Evolutionary conservation across 1,140 invertebrate genomes (phyloP).

Genomic region (Lepidurus arcticus): DNA sequence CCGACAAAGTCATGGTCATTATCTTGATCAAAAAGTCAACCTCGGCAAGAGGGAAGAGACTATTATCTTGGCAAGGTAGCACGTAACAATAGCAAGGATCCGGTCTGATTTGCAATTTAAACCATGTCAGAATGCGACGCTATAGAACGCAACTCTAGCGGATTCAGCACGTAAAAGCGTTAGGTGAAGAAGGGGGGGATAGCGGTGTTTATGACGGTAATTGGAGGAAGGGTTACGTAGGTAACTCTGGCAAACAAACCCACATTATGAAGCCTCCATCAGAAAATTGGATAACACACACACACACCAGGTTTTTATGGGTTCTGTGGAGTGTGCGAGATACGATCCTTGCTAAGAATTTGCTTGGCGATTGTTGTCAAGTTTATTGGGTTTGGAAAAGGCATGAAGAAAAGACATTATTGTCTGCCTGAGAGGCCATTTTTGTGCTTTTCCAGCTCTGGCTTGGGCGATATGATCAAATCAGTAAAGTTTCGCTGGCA

Average conservation of each 20-base stretch:
- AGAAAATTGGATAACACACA: background rate
- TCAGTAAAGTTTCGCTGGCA: conserved; percentile 18
- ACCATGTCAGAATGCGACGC: background rate
- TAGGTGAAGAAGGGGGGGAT: background rate
- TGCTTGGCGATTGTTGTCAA: conserved; percentile 13
- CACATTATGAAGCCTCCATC: background rate
- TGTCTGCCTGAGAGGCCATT: conserved; percentile 8
- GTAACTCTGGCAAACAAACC: background rate
- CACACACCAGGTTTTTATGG: background rate
- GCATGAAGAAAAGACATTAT: background rate
- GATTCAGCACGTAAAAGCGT: no score
- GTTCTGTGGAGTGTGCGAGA: conserved; percentile 4
- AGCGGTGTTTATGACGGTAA: background rate
- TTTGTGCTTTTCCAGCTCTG: conserved; percentile 9
- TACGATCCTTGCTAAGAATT: background rate
- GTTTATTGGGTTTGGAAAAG: conserved; percentile 11
- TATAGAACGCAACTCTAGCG: background rate
- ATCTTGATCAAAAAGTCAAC: conserved; percentile 1
- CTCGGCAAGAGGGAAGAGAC: background rate
- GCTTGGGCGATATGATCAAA: conserved; percentile 11
- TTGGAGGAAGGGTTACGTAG: background rate
- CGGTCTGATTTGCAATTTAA: background rate
- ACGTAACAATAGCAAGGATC: background rate
- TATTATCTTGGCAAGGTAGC: background rate
- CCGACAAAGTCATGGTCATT: background rate